Conservation (phyloP, 2,888 invertebrate species). For the Nomada fucata region DNA sequence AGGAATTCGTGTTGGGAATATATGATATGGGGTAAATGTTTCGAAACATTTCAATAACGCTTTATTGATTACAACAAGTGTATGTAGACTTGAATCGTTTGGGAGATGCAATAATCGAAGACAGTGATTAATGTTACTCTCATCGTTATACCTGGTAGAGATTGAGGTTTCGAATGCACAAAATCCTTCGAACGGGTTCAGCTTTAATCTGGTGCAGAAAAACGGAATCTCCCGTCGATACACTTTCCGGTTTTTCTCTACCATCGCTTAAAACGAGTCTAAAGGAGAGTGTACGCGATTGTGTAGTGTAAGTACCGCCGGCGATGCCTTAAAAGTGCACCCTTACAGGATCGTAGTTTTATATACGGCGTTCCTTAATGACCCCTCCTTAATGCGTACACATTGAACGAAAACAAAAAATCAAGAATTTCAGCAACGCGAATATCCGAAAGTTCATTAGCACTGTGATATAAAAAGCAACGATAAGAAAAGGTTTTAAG, state of each 20-base stretch:
- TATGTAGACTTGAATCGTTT: background rate
- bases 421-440: background rate
- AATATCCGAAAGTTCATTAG: conserved; percentile 5
- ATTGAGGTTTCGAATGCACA: background rate
- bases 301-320: background rate
- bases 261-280: conserved; percentile 31
- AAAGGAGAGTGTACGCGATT: conserved; percentile 25
- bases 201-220: background rate
- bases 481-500: background rate
- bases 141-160: no score
- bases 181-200: background rate
- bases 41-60: no score
- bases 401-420: background rate
- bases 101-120: no score
- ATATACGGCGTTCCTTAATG: conserved; percentile 13
- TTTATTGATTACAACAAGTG: no score
- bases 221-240: conserved; percentile 29
- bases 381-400: background rate
- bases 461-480: no score
- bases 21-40: no score
- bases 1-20: no score
- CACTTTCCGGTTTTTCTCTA: conserved; percentile 35
- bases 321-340: conserved; percentile 33
- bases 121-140: no score
- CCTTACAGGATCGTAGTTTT: conserved; percentile 9